Percentiles rank a stretch among this genome's conserved stretches.
These are phyloP conservation scores for Sterrhoptilus dennistouni DNA, from an alignment of 2,113 vertebrate genomes.

Conservation along the genomic window DNA sequence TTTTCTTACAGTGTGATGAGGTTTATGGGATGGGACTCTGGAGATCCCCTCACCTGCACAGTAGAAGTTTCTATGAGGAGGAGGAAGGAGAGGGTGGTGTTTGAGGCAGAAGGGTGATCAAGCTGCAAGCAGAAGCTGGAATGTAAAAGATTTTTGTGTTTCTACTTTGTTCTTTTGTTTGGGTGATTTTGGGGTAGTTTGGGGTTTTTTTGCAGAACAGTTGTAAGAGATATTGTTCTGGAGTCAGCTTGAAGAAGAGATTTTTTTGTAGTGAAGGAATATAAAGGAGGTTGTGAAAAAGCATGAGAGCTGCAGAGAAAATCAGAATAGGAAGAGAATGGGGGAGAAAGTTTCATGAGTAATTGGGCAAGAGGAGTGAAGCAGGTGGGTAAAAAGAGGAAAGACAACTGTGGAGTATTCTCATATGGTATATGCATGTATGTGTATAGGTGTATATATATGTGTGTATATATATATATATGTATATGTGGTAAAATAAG, in stretches of 20 bases:
- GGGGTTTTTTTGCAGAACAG: too few species aligned
- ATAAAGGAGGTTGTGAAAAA: background rate
- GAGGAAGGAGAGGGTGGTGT: background rate
- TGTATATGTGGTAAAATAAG: background rate
- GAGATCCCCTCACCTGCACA: background rate
- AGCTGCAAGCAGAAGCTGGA: background rate
- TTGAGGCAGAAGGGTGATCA: background rate
- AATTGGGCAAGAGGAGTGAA: background rate
- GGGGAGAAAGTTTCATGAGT: background rate
- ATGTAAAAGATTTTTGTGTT: background rate
- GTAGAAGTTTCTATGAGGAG: background rate
- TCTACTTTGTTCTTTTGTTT: background rate
- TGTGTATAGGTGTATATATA: background rate
- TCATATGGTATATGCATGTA: background rate
- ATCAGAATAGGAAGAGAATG: background rate
- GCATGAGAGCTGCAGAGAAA: background rate
- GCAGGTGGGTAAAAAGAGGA: background rate
- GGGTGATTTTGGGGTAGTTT: background rate
- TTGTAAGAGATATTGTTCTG: background rate
- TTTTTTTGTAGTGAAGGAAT: background rate
- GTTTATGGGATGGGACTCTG: background rate
- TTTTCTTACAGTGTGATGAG: background rate
- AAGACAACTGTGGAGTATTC: background rate
- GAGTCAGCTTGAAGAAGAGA: background rate
- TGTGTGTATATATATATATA: too few species aligned